These are phyloP conservation scores for Tyria jacobaeae DNA, from an alignment of 2,888 invertebrate species.

Conservation along the genomic window DNA sequence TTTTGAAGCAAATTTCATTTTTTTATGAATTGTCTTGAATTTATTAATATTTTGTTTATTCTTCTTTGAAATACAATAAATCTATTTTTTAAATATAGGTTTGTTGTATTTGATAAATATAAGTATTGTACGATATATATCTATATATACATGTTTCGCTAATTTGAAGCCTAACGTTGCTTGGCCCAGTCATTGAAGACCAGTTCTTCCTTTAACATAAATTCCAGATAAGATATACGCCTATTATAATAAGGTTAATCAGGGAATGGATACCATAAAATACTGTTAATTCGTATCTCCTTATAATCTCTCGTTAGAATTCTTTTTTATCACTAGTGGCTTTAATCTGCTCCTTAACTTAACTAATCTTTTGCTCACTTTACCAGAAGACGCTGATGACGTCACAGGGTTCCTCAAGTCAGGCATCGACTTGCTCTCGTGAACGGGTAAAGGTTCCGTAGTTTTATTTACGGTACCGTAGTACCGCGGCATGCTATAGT, in stretches of 20 bases:
- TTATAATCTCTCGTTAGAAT: conserved; percentile 75
- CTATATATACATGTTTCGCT: too few relatives aligned
- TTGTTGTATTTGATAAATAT: too few relatives aligned
- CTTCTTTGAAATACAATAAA: too few relatives aligned
- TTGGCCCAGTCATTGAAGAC: too few relatives aligned
- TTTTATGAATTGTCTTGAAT: too few relatives aligned
- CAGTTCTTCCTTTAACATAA: neutral
- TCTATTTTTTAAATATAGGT: too few relatives aligned
- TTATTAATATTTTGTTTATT: too few relatives aligned
- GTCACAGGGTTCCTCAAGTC: conserved; percentile 70
- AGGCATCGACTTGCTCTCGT: conserved; percentile 84
- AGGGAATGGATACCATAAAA: neutral
- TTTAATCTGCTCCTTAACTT: conserved; percentile 79
- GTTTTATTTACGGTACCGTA: conserved; percentile 79
- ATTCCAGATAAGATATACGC: neutral
- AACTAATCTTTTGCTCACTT: conserved; percentile 78
- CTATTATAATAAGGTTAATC: neutral
- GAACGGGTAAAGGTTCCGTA: conserved; percentile 64
- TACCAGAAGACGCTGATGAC: conserved; percentile 54
- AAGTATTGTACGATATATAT: too few relatives aligned
- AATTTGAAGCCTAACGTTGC: too few relatives aligned
- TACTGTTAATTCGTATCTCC: neutral
- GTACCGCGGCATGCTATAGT: conserved; percentile 88
- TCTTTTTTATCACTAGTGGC: conserved; percentile 80
- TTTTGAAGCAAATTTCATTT: too few relatives aligned